phyloP scores from a whole-genome alignment of 2,888 invertebrate genomes.

The Acanthosepion pharaonis region DNA sequence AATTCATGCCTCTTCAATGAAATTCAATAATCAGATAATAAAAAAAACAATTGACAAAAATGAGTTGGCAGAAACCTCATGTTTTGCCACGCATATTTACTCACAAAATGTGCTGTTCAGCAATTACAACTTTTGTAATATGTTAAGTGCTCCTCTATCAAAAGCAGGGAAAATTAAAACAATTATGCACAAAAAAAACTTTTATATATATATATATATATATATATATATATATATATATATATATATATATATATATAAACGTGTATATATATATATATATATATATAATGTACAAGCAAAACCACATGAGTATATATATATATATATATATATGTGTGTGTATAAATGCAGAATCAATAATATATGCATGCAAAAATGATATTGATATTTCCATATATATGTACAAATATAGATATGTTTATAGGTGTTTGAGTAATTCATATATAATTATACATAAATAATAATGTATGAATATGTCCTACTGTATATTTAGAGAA shows the following conservation, averaged over 20 bases:
- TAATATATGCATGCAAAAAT: no score
- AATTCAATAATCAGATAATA: background rate
- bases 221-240: background rate
- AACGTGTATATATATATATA: background rate
- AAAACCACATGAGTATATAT: background rate
- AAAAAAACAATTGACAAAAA: background rate
- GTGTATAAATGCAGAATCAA: background rate
- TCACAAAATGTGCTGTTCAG: background rate
- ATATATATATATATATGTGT: background rate
- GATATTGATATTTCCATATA: no score
- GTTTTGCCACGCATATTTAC: background rate
- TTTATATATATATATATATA: no score
- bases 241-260: background rate
- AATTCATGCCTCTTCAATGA: background rate
- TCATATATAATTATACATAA: no score
- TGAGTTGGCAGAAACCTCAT: background rate
- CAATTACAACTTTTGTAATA: background rate
- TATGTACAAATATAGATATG: no score
- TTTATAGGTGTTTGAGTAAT: no score
- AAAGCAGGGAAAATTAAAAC: background rate
- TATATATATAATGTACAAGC: background rate
- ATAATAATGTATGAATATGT: no score
- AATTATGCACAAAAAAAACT: no score
- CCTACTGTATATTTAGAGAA: no score
- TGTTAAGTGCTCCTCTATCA: background rate